Base-by-base conservation (phyloP, 1,140 invertebrate species). In the Carposina sasakii region DNA sequence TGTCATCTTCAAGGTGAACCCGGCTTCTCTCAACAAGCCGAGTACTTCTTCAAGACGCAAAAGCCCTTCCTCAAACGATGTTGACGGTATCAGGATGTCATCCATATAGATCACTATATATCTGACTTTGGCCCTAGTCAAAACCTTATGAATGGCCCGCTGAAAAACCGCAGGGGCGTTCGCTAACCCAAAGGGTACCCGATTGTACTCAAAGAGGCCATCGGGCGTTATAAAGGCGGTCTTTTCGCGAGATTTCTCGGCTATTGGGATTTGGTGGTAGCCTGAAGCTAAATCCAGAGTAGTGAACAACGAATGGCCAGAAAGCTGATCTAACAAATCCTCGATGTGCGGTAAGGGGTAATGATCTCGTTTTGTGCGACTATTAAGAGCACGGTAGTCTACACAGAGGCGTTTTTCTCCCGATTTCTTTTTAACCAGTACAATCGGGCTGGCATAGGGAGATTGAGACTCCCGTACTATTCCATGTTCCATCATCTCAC, bases 301-400 rank as follows among this genome's bases (percentile, higher is more conserved):
- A 16, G n/a, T 41, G 49, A 44, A 54, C 44, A 31, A 60, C 34
- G 42, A 48, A 47, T 30, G 46, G 12, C 42, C 46, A n/a, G 19
- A 16, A 9, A 60, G 42, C 10, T 49, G 17, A 48, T 81, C 67
- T 5, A 89, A 52, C 10, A 58, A 59, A 22, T 86, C 81, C 16
- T 84, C 74, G 12, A 87, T 85, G 3, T 70, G 33, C 0, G 86
- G 87, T 4, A 89, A 42, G 0, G 87, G 87, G 52, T 33, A 45
- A 22, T 34, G 45, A 48, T 87, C 82, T 23, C 55, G 59, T 3
- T 60, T 53, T 0, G 81, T 86, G 1, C 76, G 50, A 1, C 40
- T 28, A 62, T 88, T 89, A 3, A 89, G 43, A 16, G 45, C 26
- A 12, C 76, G 40, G 51, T 70, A 89, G 51, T 84, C 71, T 0